phyloP scores from a whole-genome alignment of 2,113 vertebrate genomes.

The Solea solea region DNA sequence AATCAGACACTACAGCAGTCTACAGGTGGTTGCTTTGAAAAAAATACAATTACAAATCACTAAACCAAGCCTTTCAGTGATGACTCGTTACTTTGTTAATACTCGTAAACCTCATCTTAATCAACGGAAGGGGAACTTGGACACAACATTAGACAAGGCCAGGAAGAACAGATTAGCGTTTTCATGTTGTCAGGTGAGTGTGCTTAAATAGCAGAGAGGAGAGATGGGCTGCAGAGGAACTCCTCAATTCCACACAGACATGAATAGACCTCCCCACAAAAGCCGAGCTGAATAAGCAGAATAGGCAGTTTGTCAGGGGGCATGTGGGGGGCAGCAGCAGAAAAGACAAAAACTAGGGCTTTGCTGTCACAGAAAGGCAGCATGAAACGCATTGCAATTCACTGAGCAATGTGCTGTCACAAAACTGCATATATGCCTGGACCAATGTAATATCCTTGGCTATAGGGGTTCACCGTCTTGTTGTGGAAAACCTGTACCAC shows the following conservation, averaged over 20 bases:
- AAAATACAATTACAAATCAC: slow-evolving; percentile 44
- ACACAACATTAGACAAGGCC: slow-evolving; percentile 17
- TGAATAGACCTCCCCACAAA: slow-evolving; percentile 71
- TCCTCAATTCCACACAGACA: slow-evolving; percentile 47
- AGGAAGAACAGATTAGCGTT: slow-evolving; percentile 19
- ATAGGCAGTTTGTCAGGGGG: slow-evolving; percentile 61
- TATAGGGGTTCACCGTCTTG: neutral
- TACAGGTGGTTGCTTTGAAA: neutral
- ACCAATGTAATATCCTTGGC: slow-evolving; percentile 3
- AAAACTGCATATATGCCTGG: slow-evolving; percentile 1
- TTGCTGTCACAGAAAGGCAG: slow-evolving; percentile 48
- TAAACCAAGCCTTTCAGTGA: slow-evolving; percentile 33
- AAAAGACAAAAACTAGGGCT: slow-evolving; percentile 54
- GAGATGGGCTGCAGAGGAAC: slow-evolving; percentile 28
- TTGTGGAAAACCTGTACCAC: neutral
- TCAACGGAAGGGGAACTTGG: slow-evolving; percentile 46
- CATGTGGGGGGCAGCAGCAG: slow-evolving; percentile 50
- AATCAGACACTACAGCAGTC: neutral
- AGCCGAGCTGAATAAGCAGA: slow-evolving; percentile 72
- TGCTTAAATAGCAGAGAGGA: slow-evolving; percentile 37
- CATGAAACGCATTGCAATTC: slow-evolving; percentile 26
- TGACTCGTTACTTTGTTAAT: slow-evolving; percentile 44
- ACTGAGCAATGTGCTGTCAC: slow-evolving; percentile 35
- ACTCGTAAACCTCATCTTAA: slow-evolving; percentile 60
- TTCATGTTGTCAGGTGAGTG: slow-evolving; percentile 36